Conservation (phyloP, 2,888 invertebrate genomes). For the Taphrorychus bicolor region DNA sequence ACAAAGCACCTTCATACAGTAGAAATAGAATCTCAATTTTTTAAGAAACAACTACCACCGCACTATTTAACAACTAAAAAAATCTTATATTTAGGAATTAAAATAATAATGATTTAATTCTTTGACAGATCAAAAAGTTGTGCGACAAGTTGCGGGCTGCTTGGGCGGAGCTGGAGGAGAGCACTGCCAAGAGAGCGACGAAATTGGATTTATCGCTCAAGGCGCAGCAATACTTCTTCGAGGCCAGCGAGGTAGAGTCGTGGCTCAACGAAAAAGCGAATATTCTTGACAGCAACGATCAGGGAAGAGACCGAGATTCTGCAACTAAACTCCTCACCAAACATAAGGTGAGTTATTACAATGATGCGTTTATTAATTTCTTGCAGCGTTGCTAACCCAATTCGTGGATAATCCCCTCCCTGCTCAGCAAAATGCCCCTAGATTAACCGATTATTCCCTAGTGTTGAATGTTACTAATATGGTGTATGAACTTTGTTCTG, state of each 20-base stretch:
- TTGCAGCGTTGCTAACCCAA: too few species aligned
- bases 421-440: too few species aligned
- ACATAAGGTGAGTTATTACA: slow-evolving; percentile 84
- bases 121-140: slow-evolving; percentile 78
- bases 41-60: too few species aligned
- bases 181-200: slow-evolving; percentile 74
- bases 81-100: slow-evolving; percentile 50
- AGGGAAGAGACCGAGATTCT: slow-evolving; percentile 87
- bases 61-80: too few species aligned
- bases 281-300: slow-evolving; percentile 81
- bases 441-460: too few species aligned
- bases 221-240: slow-evolving; percentile 91
- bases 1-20: too few species aligned
- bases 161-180: slow-evolving; percentile 77
- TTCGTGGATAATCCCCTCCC: too few species aligned
- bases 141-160: slow-evolving; percentile 75
- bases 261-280: slow-evolving; percentile 91
- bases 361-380: too few species aligned
- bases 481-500: too few species aligned
- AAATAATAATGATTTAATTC: too few species aligned
- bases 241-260: slow-evolving; percentile 89
- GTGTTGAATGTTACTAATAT: too few species aligned
- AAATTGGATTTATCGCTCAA: slow-evolving; percentile 85
- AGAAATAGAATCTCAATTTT: too few species aligned
- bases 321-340: slow-evolving; percentile 93